Base-by-base conservation (phyloP, 2,797 vertebrate genomes). In the Perodicticus potto region DNA sequence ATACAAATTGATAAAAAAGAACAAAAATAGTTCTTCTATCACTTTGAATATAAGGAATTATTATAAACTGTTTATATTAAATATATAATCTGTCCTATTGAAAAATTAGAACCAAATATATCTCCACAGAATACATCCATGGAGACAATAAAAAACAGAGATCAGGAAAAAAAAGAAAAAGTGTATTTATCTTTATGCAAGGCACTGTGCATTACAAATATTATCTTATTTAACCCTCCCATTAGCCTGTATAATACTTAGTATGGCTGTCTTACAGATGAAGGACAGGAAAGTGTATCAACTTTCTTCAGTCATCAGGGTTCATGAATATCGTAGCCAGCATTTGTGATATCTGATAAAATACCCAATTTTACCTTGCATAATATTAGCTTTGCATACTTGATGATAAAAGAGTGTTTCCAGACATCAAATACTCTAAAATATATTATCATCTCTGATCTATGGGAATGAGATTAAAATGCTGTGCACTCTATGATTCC, bases 21-120 rank as follows among this genome's bases (percentile, higher is more conserved):
- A 45, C 13, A 85, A 69, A 94, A 55, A 34, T 1, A 37, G 32
- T 86, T 74, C 4, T 87, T 65, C 32, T 37, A 22, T 93, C 40
- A 37, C 0, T 11, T 76, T 77, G 49, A 85, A 57, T 84, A 63
- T 87, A 91, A 61, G 22, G 3, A 4, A 61, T 77, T 61, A 69
- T 61, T 91, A 78, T 78, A 89, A 89, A 89, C 86, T 43, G 61
- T 61, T 72, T 27, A 70, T 59, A 49, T 70, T 73, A 94, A 74
- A 63, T 73, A 29, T 65, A 61, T 55, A 88, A 32, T 1, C 55
- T 85, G 2, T 43, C 3, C 5, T 86, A 2, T 37, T 85, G 3
- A 76, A 69, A 81, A 82, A 74, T 23, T 70, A 80, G 70, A 86
- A 83, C 5, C 55, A 32, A 91, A 32, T 10, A 45, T 40, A 6